These are phyloP conservation scores for Neelides sp. DNA, from an alignment of 1,140 invertebrate genomes.

Conservation along the genomic window DNA sequence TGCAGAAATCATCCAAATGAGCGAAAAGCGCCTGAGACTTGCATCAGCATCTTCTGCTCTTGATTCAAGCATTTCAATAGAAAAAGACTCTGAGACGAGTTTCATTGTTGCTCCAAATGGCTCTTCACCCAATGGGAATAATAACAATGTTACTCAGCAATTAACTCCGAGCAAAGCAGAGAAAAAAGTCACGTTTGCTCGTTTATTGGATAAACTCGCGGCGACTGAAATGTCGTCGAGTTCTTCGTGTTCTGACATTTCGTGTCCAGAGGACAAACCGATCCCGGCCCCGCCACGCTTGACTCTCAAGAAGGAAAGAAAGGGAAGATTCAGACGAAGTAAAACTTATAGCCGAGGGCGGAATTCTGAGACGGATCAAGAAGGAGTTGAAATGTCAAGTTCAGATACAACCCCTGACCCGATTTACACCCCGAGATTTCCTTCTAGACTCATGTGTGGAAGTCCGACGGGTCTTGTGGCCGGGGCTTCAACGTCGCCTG, in stretches of 20 bases:
- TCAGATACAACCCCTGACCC: conserved; percentile 49
- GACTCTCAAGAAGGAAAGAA: conserved; percentile 24
- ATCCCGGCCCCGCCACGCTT: conserved; percentile 4
- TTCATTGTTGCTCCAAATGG: neutral
- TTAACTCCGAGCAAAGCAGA: conserved; percentile 46
- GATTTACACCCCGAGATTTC: conserved; percentile 37
- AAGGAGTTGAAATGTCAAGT: conserved; percentile 30
- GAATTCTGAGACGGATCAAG: conserved; percentile 31
- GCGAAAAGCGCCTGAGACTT: conserved; percentile 38
- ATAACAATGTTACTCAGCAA: neutral
- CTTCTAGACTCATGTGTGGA: conserved; percentile 21
- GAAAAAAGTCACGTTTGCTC: conserved; percentile 61
- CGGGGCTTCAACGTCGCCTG: conserved; percentile 7
- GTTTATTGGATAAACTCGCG: conserved; percentile 51
- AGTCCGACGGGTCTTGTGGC: conserved; percentile 20
- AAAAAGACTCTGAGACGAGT: conserved; percentile 2
- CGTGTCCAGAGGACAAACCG: conserved; percentile 25
- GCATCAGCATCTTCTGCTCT: conserved; percentile 23
- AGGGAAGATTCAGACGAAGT: conserved; percentile 32
- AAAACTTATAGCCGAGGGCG: conserved; percentile 46
- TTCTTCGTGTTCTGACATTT: conserved; percentile 35
- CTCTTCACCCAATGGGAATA: neutral
- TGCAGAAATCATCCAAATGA: conserved; percentile 55
- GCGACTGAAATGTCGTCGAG: conserved; percentile 51
- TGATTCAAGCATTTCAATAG: too few relatives aligned